A percentile compares a stretch with the other conserved stretches of the same genome.
Conservation (phyloP, 2,888 invertebrate genomes). For the Tillus elongatus region DNA sequence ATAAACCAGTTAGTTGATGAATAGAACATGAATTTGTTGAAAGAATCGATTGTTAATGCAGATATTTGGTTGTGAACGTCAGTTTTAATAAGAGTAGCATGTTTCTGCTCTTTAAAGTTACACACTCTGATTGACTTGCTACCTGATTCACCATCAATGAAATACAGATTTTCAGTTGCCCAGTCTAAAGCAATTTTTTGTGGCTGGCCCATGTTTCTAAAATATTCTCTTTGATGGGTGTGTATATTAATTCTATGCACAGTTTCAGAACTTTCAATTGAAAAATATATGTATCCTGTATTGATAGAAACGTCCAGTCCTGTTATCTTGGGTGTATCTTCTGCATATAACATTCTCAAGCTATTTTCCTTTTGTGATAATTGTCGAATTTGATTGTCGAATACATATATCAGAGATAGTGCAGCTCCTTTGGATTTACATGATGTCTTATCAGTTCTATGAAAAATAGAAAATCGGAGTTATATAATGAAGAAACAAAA, state of each 20-base stretch:
- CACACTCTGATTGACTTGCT: slow-evolving; percentile 34
- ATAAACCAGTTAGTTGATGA: slow-evolving; percentile 42
- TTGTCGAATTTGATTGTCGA: slow-evolving; percentile 49
- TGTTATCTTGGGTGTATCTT: slow-evolving; percentile 43
- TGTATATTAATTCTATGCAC: slow-evolving; percentile 40
- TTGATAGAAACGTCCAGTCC: slow-evolving; percentile 48
- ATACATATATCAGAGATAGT: slow-evolving; percentile 48
- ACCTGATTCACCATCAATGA: slow-evolving; percentile 40
- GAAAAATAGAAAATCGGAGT: slow-evolving; percentile 17
- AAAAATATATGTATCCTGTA: slow-evolving; percentile 44
- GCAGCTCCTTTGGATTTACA: slow-evolving; percentile 57
- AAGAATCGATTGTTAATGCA: slow-evolving; percentile 56
- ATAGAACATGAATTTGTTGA: slow-evolving; percentile 51
- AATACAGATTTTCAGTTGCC: slow-evolving; percentile 64
- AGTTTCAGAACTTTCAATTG: slow-evolving; percentile 39
- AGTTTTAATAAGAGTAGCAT: slow-evolving; percentile 43
- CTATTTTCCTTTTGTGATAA: slow-evolving; percentile 37
- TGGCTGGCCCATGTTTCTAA: slow-evolving; percentile 44
- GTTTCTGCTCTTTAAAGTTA: slow-evolving; percentile 31
- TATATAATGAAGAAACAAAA: too few species aligned
- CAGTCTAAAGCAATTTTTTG: slow-evolving; percentile 61
- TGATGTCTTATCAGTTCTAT: slow-evolving; percentile 50
- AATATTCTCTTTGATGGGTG: slow-evolving; percentile 33
- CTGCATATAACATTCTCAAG: slow-evolving; percentile 38
- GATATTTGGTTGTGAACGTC: slow-evolving; percentile 46